phyloP scores from a whole-genome alignment of 2,797 vertebrate genomes.

The Lepilemur ruficaudatus region DNA sequence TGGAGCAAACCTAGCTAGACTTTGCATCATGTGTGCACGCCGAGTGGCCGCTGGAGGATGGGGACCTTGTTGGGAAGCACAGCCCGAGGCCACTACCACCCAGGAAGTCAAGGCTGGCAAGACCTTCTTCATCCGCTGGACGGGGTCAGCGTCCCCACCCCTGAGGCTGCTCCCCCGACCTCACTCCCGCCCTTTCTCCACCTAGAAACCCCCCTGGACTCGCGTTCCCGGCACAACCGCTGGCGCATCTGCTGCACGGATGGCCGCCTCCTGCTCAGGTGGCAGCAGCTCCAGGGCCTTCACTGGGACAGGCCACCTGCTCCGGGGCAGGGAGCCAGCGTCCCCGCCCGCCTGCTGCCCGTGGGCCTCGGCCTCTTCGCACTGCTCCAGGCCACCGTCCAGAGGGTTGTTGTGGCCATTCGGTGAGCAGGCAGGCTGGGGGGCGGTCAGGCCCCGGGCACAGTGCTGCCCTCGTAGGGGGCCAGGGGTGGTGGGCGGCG shows the following conservation, averaged over 20 bases:
- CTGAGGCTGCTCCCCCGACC: not conserved
- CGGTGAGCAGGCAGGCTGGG: not conserved
- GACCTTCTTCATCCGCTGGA: rapidly evolving
- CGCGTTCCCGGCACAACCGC: not conserved
- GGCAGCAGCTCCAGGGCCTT: conserved; percentile 44
- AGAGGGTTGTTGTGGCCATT: not conserved
- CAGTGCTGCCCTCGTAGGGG: not conserved
- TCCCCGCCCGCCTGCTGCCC: not conserved
- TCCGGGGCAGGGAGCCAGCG: rapidly evolving
- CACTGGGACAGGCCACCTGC: not conserved
- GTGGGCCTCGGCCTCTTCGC: not conserved
- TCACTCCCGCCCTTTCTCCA: not conserved
- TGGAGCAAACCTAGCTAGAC: not conserved
- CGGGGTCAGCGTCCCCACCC: rapidly evolving
- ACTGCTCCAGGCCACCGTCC: not conserved
- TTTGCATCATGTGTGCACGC: rapidly evolving
- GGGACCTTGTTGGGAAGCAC: not conserved
- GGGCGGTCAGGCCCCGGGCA: not conserved
- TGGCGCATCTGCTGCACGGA: not conserved
- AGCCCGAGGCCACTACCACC: rapidly evolving
- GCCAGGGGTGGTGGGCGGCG: not conserved
- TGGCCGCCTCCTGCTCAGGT: not conserved
- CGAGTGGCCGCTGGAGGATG: not conserved
- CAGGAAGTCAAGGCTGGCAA: not conserved
- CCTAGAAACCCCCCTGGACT: not conserved